Evolutionary conservation across 2,888 invertebrate species (phyloP), one percentile per base, ranked within the genome.

Genomic region (Dugesia japonica): DNA sequence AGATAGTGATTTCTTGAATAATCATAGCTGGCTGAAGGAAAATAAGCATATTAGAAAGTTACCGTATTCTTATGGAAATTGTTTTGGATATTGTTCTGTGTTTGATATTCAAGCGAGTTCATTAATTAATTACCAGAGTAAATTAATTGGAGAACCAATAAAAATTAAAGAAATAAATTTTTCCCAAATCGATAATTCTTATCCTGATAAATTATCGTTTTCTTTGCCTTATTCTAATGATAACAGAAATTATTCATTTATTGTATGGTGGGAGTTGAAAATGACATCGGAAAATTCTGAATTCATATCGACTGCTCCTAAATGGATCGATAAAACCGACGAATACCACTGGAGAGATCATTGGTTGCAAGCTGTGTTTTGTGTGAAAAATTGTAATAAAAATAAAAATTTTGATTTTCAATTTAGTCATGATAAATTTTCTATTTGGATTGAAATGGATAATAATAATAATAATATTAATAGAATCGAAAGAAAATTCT

Each of bases 291-390:
- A 89, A 56, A 81, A 42, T 28, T 81, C 82, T 76, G 81, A 83
- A 71, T 80, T 83, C 13, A 86, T 95, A 15, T 92, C 91, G 81
- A 95, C 94, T 86, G 93, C 94, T 0, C 95, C 95, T 0, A 88
- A 88, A 84, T 97, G 94, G 94, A 88, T 88, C 17, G 82, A 82
- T 20, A 79, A 81, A 23, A 81, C 4, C 15, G 80, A 20, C 72
- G 79, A 72, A 23, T 73, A 42, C 20, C 20, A 28, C 20, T 77
- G 73, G 76, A 87, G 97, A 56, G 97, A 98, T 86, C 98, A 98
- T 84, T 98, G 98, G 98, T 95, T 98, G 92, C 97, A 98, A 86
- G 94, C 92, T 0, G 88, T 94, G 28, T 98, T 94, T 86, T 94
- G 33, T 73, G 71, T 76, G 1, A 1, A 27, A 20, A 74, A 31